Conservation (phyloP, 2,113 vertebrate genomes). For the Loxodonta africana region DNA sequence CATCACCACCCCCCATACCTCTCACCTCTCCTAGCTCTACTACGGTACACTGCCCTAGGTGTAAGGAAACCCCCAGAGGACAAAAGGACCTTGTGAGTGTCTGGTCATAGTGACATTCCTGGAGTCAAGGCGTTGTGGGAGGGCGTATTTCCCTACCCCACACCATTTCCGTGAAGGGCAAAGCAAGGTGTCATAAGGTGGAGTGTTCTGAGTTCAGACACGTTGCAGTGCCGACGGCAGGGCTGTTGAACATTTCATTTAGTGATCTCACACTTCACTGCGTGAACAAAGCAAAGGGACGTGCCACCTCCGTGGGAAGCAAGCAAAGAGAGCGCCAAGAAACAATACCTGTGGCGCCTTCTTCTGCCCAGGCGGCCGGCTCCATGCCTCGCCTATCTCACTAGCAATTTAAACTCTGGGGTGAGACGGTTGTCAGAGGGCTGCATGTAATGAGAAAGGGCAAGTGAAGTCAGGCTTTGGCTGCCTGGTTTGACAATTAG, state of each 20-base stretch:
- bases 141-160: not conserved
- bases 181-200: not conserved
- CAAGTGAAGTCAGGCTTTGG: no score
- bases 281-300: not conserved
- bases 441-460: not conserved
- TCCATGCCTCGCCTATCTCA: not conserved
- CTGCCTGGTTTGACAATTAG: not conserved
- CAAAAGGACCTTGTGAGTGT: fast-evolving
- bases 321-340: not conserved
- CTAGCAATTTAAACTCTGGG: not conserved
- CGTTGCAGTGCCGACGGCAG: not conserved
- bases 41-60: not conserved
- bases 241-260: not conserved
- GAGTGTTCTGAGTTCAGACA: not conserved
- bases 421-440: not conserved
- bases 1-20: not conserved
- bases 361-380: not conserved
- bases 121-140: not conserved
- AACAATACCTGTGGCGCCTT: fast-evolving
- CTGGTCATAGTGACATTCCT: not conserved
- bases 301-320: not conserved
- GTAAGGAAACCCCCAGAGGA: not conserved
- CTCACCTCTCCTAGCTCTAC: not conserved
- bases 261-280: not conserved
- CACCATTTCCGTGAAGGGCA: not conserved